phyloP scores from a whole-genome alignment of 2,797 vertebrate species.

The Cirrhinus molitorella region DNA sequence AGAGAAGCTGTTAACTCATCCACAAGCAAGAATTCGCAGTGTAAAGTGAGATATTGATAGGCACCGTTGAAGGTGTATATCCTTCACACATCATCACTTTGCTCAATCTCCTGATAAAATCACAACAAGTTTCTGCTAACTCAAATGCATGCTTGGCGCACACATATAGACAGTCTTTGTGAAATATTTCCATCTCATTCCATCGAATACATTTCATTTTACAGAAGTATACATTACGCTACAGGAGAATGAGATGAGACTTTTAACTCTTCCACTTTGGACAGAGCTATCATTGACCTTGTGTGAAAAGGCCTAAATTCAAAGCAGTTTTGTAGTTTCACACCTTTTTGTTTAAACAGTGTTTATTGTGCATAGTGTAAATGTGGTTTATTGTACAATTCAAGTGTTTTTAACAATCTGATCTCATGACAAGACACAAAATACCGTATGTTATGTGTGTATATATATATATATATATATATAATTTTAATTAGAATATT shows the following conservation, averaged over 20 bases:
- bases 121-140: not conserved
- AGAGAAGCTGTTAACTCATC: conserved; percentile 46
- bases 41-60: conserved; percentile 41
- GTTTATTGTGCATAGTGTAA: not conserved
- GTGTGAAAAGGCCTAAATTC: not conserved
- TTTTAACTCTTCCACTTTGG: not conserved
- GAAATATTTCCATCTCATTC: not conserved
- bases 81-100: conserved; percentile 21
- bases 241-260: not conserved
- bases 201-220: not conserved
- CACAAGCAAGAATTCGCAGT: conserved; percentile 31
- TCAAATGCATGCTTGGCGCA: not conserved
- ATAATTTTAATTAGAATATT: no score
- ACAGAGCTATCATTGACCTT: not conserved
- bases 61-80: conserved; percentile 9
- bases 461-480: no score
- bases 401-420: no score
- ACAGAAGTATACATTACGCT: not conserved
- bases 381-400: not conserved
- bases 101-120: conserved; percentile 28
- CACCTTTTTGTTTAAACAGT: not conserved
- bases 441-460: no score
- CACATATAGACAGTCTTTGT: not conserved
- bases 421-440: no score
- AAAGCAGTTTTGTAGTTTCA: not conserved